phyloP scores from a whole-genome alignment of 2,113 vertebrate species.

The Trogon melanurus region DNA sequence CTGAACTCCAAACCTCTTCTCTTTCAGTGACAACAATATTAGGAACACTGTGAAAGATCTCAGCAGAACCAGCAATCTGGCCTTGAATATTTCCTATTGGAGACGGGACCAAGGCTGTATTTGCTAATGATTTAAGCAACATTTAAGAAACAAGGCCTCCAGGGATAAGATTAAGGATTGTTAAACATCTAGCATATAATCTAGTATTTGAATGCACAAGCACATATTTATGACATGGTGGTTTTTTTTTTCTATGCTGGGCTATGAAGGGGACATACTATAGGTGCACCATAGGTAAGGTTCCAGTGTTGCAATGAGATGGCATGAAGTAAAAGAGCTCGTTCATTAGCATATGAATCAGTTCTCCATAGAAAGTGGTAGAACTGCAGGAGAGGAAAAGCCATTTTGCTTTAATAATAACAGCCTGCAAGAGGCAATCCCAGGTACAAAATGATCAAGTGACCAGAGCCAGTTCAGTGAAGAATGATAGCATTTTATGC shows the following conservation, averaged over 20 bases:
- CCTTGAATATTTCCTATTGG: neutral
- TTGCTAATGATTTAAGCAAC: neutral
- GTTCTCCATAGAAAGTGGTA: constrained; percentile 27
- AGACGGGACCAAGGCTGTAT: neutral
- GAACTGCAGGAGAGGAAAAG: constrained; percentile 53
- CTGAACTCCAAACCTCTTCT: neutral
- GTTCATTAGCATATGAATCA: constrained; percentile 71
- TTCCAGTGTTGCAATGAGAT: neutral
- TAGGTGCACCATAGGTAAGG: neutral
- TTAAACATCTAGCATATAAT: neutral
- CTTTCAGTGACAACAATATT: neutral
- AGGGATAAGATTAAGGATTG: neutral
- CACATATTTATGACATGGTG: neutral
- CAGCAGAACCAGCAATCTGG: neutral
- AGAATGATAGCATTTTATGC: constrained; percentile 66
- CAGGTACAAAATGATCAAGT: constrained; percentile 66
- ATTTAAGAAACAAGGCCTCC: neutral
- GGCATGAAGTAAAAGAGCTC: constrained; percentile 26
- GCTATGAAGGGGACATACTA: neutral
- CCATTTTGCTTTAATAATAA: constrained; percentile 60
- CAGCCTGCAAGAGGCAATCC: constrained; percentile 58
- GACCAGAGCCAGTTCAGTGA: constrained; percentile 62
- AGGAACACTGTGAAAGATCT: neutral
- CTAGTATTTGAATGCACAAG: neutral
- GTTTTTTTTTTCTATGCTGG: neutral